Evolutionary conservation across 37 sponge, comb jelly and placozoan species (phyloP), one percentile per base, ranked within the genome.

Genomic region (Geodia barretti): DNA sequence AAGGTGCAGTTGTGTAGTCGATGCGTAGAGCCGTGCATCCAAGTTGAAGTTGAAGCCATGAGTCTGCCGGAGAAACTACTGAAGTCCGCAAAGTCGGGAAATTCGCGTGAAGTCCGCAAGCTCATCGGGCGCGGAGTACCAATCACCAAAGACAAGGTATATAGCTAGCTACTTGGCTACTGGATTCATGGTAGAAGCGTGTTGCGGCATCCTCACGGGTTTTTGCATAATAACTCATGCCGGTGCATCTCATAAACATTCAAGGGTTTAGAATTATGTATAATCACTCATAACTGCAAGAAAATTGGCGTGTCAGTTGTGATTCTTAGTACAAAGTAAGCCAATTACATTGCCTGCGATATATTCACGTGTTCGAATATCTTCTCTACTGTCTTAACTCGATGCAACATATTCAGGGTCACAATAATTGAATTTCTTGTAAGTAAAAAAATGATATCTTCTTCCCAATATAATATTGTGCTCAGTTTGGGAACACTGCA

Each of bases 101-200:
- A 81, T 54, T 39, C 68, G 14, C 83, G 68, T n/a, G 92, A 92
- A 40, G 92, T 84, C 1, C 65, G 70, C 35, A 87, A 76, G 73
- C 81, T 92, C 30, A 66, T 92, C 19, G 79, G 68, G 21, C 39
- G 77, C 43, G 85, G 88, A 62, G 92, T 88, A 17, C 72, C 76
- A 11, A 87, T 92, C 77, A 71, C 77, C 33, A 87, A 92, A 42
- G 92, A 92, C 64, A 43, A 92, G 85, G 92, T 92, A 75, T n/a
- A n/a, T n/a, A n/a, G n/a, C n/a, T n/a, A n/a, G n/a, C n/a, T n/a
- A n/a, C n/a, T n/a, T n/a, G n/a, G n/a, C n/a, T n/a, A n/a, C n/a
- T n/a, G n/a, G n/a, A n/a, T n/a, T n/a, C n/a, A n/a, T n/a, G n/a
- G n/a, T n/a, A n/a, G n/a, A n/a, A n/a, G 54, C 11, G 54, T 47